A percentile compares a stretch with the other conserved stretches of the same genome.
These are phyloP conservation scores for Drosophila eugracilis DNA, from an alignment of 1,140 invertebrate genomes.

Conservation along the genomic window DNA sequence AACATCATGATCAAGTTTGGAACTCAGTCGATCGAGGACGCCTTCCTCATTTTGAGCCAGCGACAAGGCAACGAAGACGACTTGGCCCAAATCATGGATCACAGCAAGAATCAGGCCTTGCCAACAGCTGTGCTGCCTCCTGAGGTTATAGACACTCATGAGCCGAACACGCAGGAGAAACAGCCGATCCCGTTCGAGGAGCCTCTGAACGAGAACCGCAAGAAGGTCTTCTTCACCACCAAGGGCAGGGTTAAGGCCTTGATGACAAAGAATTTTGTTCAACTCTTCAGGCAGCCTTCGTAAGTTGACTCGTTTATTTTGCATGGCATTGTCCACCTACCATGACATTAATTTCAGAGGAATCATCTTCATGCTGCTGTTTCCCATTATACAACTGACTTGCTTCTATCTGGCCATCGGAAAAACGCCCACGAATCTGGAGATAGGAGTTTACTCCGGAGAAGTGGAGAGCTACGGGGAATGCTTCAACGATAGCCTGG, in stretches of 20 bases:
- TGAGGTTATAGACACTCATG: constrained; percentile 70
- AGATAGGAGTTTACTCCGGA: constrained; percentile 91
- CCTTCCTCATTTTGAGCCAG: constrained; percentile 89
- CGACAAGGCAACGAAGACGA: constrained; percentile 86
- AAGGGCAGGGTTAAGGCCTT: constrained; percentile 80
- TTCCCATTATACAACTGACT: constrained; percentile 92
- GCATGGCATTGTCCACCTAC: too few species aligned
- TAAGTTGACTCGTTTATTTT: too few species aligned
- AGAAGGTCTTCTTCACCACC: constrained; percentile 77
- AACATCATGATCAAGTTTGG: constrained; percentile 88
- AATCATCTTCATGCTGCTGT: constrained; percentile 91
- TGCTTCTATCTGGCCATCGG: constrained; percentile 93
- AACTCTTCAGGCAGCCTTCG: constrained; percentile 89
- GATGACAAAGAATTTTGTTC: constrained; percentile 87
- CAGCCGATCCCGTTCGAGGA: constrained; percentile 59
- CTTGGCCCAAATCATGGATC: constrained; percentile 54
- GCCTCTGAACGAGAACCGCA: constrained; percentile 62
- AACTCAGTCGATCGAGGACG: constrained; percentile 90
- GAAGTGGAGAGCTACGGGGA: constrained; percentile 86
- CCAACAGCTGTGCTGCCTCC: constrained; percentile 57
- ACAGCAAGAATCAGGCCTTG: constrained; percentile 54
- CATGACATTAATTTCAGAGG: constrained; percentile 87
- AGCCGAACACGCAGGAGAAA: constrained; percentile 49
- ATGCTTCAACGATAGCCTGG: constrained; percentile 70
- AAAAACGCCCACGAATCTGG: constrained; percentile 89